Conservation (phyloP, 2,113 vertebrate species). For the Oryzias javanicus region DNA sequence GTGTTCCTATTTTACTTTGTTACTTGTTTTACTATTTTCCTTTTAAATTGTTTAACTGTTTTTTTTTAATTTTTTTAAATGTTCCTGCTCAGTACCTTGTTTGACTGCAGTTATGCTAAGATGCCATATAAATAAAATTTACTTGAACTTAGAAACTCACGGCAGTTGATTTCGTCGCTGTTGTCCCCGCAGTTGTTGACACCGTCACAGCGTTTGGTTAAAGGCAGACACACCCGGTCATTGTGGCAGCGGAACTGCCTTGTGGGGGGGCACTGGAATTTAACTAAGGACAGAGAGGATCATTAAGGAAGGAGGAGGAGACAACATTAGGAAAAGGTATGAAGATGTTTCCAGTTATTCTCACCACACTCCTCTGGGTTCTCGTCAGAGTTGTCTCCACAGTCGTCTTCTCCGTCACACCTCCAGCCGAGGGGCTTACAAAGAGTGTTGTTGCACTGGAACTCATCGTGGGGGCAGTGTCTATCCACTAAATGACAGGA, state of each 20-base stretch:
- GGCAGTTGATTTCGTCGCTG: conserved; percentile 90
- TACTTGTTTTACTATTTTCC: too few relatives aligned
- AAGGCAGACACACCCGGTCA: conserved; percentile 88
- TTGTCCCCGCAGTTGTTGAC: conserved; percentile 93
- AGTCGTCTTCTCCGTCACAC: conserved; percentile 95
- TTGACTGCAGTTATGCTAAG: neutral
- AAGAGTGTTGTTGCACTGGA: conserved; percentile 97
- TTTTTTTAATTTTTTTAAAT: too few relatives aligned
- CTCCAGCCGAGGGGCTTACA: conserved; percentile 95
- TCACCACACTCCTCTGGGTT: conserved; percentile 91
- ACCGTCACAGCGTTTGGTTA: conserved; percentile 87
- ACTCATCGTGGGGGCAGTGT: conserved; percentile 91
- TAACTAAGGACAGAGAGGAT: conserved; percentile 67
- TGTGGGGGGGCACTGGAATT: conserved; percentile 89
- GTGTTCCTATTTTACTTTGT: too few relatives aligned
- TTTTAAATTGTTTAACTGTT: too few relatives aligned
- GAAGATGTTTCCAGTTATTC: conserved; percentile 21
- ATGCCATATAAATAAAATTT: neutral
- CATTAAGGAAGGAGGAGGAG: neutral
- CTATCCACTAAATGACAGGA: conserved; percentile 68
- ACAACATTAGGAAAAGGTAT: neutral
- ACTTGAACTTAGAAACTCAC: conserved; percentile 75
- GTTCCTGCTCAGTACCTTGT: too few relatives aligned
- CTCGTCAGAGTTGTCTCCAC: conserved; percentile 96
- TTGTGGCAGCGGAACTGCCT: conserved; percentile 95